Evolutionary conservation across 92 coral and sea anemone species (phyloP).

Genomic region (Epizoanthus scotinus): DNA sequence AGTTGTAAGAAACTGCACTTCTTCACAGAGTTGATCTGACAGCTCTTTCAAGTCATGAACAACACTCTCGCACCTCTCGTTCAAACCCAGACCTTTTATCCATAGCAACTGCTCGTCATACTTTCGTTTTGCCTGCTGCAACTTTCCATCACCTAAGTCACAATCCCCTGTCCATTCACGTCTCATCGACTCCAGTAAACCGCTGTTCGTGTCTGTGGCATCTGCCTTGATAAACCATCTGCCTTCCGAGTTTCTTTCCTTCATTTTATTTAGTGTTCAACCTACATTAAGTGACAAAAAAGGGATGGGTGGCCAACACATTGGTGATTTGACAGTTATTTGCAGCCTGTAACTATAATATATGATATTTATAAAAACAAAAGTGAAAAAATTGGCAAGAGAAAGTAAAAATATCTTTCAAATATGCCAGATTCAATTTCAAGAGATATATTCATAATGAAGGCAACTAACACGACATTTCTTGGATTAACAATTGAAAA

Average conservation of each 20-base stretch:
- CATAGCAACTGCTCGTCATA: constrained; percentile 23
- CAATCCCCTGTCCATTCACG: constrained; percentile 43
- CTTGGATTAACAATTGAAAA: too few species aligned
- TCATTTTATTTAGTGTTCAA: background rate
- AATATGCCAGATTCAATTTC: too few species aligned
- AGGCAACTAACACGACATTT: too few species aligned
- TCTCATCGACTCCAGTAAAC: constrained; percentile 34
- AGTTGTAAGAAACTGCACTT: constrained; percentile 4
- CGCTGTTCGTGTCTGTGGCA: constrained; percentile 39
- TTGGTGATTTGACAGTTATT: too few species aligned
- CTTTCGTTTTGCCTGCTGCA: constrained; percentile 17
- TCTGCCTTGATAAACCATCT: constrained; percentile 49
- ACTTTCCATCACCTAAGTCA: too few species aligned
- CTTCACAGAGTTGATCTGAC: constrained; percentile 6
- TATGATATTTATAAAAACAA: too few species aligned
- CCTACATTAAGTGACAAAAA: too few species aligned
- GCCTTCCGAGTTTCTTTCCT: constrained; percentile 25
- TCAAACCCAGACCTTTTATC: constrained; percentile 30
- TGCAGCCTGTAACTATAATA: too few species aligned
- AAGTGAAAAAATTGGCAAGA: too few species aligned
- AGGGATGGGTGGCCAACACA: too few species aligned
- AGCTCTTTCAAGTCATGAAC: constrained; percentile 26
- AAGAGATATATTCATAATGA: too few species aligned
- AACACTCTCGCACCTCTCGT: constrained; percentile 17
- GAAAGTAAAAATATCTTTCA: too few species aligned